A percentile compares a stretch with the other conserved stretches of the same genome.
Evolutionary conservation across 2,797 vertebrate genomes (phyloP).

Genomic region (Coregonus suidteri): DNA sequence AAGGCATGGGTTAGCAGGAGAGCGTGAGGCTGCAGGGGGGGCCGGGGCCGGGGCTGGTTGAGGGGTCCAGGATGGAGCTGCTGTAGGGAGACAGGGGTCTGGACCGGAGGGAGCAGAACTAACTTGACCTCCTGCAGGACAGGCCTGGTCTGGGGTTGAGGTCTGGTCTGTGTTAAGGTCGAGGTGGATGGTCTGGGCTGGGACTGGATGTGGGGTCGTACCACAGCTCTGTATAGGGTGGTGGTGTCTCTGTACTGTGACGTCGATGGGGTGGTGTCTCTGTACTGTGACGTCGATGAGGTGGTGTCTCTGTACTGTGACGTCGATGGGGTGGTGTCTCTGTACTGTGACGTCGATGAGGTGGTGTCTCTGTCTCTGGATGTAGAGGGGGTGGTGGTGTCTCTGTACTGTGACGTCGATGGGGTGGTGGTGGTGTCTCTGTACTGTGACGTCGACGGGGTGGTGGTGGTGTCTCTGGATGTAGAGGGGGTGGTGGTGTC

Average conservation of each 20-base stretch:
- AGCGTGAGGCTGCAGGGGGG: background rate
- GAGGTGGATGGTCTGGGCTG: constrained; percentile 3
- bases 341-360: too few relatives aligned
- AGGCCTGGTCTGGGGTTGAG: background rate
- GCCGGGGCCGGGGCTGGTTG: constrained; percentile 12
- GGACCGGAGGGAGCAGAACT: background rate
- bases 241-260: too few relatives aligned
- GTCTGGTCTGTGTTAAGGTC: background rate
- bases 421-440: too few relatives aligned
- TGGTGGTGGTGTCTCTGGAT: too few relatives aligned
- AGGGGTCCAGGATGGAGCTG: constrained; percentile 17
- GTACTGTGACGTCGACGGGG: background rate
- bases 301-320: too few relatives aligned
- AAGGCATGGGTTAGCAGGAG: background rate
- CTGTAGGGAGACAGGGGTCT: background rate
- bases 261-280: background rate
- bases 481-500: too few relatives aligned
- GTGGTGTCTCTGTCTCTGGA: too few relatives aligned
- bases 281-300: too few relatives aligned
- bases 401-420: too few relatives aligned
- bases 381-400: too few relatives aligned
- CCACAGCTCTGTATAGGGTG: too few relatives aligned
- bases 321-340: too few relatives aligned
- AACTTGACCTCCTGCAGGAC: background rate
- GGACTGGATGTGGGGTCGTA: background rate